These are phyloP conservation scores for Scolopax rusticola DNA, from an alignment of 2,797 vertebrate genomes.

Conservation along the genomic window DNA sequence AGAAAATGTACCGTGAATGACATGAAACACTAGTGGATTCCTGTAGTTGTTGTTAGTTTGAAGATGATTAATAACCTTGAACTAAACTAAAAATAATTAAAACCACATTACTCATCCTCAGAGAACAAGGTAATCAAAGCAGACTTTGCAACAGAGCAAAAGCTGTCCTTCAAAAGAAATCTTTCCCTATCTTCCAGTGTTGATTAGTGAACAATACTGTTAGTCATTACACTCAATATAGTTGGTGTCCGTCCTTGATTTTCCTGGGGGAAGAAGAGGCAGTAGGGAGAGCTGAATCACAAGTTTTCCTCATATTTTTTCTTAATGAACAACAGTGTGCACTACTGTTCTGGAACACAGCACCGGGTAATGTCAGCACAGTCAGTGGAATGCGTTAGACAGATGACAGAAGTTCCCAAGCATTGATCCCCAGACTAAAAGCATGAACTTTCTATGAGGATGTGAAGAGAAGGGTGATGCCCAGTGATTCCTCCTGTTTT, in stretches of 20 bases:
- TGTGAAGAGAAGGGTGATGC: background rate
- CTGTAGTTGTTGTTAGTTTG: background rate
- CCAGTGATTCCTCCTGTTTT: background rate
- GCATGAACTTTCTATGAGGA: background rate
- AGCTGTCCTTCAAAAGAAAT: slow-evolving; percentile 51
- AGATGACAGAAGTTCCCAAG: background rate
- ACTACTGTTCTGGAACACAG: slow-evolving; percentile 18
- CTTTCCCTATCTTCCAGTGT: background rate
- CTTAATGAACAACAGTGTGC: background rate
- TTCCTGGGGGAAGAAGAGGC: slow-evolving; percentile 33
- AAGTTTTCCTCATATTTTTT: slow-evolving; percentile 48
- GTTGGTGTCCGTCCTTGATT: slow-evolving; percentile 54
- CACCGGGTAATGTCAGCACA: background rate
- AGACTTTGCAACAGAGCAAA: slow-evolving; percentile 55
- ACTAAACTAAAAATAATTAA: slow-evolving; percentile 41
- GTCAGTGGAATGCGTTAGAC: background rate
- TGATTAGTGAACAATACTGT: slow-evolving; percentile 23
- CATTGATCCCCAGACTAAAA: background rate
- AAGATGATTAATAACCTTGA: slow-evolving; percentile 41
- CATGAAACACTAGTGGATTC: background rate
- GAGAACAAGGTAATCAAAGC: slow-evolving; percentile 44
- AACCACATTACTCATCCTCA: slow-evolving; percentile 63
- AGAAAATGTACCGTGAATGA: background rate
- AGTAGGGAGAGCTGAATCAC: slow-evolving; percentile 65
- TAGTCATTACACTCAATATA: slow-evolving; percentile 33